A percentile compares a stretch with the other conserved stretches of the same genome.
Conservation (phyloP, 2,888 invertebrate species). For the Ectobius pallidus region DNA sequence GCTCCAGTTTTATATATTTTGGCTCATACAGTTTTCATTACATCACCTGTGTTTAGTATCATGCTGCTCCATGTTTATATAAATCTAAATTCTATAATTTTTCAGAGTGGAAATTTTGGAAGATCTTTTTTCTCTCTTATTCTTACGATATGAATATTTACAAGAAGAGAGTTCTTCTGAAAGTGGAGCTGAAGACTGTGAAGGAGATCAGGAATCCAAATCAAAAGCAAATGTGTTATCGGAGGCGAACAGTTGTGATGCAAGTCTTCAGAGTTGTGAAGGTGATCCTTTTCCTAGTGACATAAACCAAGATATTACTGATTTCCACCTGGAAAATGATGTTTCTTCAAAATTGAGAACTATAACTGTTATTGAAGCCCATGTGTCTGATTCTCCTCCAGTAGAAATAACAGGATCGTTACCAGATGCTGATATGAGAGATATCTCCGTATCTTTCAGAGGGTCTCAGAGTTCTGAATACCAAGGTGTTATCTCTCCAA, state of each 20-base stretch:
- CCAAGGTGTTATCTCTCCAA: too few species aligned
- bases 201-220: conserved; percentile 57
- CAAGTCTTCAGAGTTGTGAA: too few species aligned
- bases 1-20: too few species aligned
- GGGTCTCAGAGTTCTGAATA: too few species aligned
- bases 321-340: background rate
- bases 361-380: conserved; percentile 33
- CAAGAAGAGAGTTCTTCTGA: conserved; percentile 55
- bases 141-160: conserved; percentile 68
- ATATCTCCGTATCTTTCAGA: too few species aligned
- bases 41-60: too few species aligned
- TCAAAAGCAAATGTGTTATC: background rate
- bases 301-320: background rate
- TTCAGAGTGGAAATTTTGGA: conserved; percentile 66
- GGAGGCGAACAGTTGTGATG: background rate
- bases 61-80: too few species aligned
- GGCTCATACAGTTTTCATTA: too few species aligned
- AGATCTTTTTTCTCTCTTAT: conserved; percentile 74
- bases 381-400: conserved; percentile 10
- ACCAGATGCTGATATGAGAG: too few species aligned
- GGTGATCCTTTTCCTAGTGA: too few species aligned
- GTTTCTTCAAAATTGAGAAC: conserved; percentile 14
- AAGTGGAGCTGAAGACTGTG: conserved; percentile 58
- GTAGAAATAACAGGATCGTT: background rate
- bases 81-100: too few species aligned